Evolutionary conservation across 2,797 vertebrate species (phyloP), one percentile per base, ranked within the genome.

Genomic region (Myiotriccus ornatus): DNA sequence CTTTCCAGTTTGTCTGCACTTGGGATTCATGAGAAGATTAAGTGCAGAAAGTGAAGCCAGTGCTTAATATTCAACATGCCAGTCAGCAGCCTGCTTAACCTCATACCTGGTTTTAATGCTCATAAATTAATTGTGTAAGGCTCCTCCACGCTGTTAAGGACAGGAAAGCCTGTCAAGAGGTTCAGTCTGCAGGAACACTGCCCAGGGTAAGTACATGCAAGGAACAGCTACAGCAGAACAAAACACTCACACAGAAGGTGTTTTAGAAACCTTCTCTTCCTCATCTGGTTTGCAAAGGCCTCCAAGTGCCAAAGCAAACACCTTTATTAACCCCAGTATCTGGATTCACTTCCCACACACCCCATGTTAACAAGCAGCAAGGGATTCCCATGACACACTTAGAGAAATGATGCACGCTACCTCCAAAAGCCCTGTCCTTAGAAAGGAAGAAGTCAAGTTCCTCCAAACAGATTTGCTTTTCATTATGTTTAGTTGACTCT

Each of bases 381-480:
- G 32, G 73, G 76, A 81, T 68, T 90, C 70, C 90, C 90, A 64
- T 53, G 46, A 62, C 91, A 94, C 62, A 59, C 63, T 91, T 65
- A 91, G 79, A 87, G 83, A 74, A 83, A 67, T 65, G 35, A 84
- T 43, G 47, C 69, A 79, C 46, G 20, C 87, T 67, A 76, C 76
- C 94, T 88, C 90, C 59, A 84, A 81, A 77, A 87, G 75, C 91
- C 80, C 91, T 93, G 79, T 65, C 70, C 81, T 85, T 85, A 92
- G 70, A 87, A 89, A 95, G 70, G 87, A 94, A 86, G 76, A 89
- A 87, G 84, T 85, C 94, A 83, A 91, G 88, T 46, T 81, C 70
- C 89, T 97, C 84, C 89, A 93, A 9, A 91, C 5, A 87, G 90
- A 78, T 91, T 95, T 87, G 70, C 19, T 85, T 95, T 87, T 90